Percentiles rank a stretch among this genome's conserved stretches.
phyloP scores from a whole-genome alignment of 2,888 invertebrate species.

The Mactromeris polynyma region DNA sequence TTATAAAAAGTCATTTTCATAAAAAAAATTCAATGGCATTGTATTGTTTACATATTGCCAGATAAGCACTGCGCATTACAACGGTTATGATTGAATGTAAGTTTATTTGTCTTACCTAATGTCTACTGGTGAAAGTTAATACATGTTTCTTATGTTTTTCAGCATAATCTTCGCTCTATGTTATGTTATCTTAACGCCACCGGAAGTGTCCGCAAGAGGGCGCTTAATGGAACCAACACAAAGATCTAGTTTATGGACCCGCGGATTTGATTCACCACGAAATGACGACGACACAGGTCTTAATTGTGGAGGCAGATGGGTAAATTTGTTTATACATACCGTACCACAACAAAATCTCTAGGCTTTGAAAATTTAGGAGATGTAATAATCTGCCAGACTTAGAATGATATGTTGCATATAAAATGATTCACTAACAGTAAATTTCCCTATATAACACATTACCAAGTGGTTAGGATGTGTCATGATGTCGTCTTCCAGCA shows the following conservation, averaged over 20 bases:
- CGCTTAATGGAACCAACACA: slow-evolving; percentile 70
- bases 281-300: slow-evolving; percentile 67
- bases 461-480: no score
- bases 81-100: no score
- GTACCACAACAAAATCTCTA: no score
- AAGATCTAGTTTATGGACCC: slow-evolving; percentile 66
- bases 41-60: no score
- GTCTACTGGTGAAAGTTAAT: background rate
- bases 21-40: no score
- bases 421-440: no score
- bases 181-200: slow-evolving; percentile 37
- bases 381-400: no score
- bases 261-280: slow-evolving; percentile 61
- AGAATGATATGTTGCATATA: no score
- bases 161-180: slow-evolving; percentile 35
- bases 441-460: no score
- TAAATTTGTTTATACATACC: slow-evolving; percentile 39
- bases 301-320: slow-evolving; percentile 70
- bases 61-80: background rate
- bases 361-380: no score
- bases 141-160: slow-evolving; percentile 41
- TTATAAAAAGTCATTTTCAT: no score
- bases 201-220: slow-evolving; percentile 66
- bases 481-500: no score
- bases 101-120: background rate